phyloP scores from a whole-genome alignment of 2,888 invertebrate species.

The Ellobium chinense region DNA sequence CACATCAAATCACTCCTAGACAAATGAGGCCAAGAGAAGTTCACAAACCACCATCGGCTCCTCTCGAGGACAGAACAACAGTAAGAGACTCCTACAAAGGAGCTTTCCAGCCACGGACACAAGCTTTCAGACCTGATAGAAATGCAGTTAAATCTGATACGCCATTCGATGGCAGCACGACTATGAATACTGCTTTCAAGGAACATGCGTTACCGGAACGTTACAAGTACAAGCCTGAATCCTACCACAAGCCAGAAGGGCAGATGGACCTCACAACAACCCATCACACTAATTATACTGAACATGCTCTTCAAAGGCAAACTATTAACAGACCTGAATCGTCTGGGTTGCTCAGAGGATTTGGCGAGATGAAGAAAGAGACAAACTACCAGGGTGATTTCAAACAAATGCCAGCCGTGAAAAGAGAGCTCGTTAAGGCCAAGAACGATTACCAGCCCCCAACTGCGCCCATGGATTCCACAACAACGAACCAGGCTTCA shows the following conservation, averaged over 20 bases:
- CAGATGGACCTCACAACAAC: conserved; percentile 70
- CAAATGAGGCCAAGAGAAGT: conserved; percentile 24
- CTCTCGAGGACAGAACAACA: conserved; percentile 46
- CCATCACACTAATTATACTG: conserved; percentile 10
- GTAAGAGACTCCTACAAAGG: conserved; percentile 68
- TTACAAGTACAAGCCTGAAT: conserved; percentile 5
- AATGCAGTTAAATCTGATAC: conserved; percentile 42
- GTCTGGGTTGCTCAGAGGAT: conserved; percentile 24
- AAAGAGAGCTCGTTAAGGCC: conserved; percentile 35
- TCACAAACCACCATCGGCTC: conserved; percentile 23
- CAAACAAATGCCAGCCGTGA: neutral
- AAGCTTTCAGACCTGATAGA: conserved; percentile 73
- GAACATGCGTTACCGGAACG: conserved; percentile 53
- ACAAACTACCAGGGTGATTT: conserved; percentile 44
- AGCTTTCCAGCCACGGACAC: conserved; percentile 55
- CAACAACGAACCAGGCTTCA: conserved; percentile 70
- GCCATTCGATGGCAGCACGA: conserved; percentile 61
- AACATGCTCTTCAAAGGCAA: conserved; percentile 19
- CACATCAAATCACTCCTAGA: conserved; percentile 53
- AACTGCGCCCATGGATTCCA: conserved; percentile 22
- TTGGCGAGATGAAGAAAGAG: conserved; percentile 34
- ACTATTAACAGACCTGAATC: conserved; percentile 24
- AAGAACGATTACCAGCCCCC: conserved; percentile 37
- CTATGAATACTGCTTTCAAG: conserved; percentile 55
- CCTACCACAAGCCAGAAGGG: conserved; percentile 65